phyloP scores from a whole-genome alignment of 2,888 invertebrate genomes.

The Parochlus steinenii region DNA sequence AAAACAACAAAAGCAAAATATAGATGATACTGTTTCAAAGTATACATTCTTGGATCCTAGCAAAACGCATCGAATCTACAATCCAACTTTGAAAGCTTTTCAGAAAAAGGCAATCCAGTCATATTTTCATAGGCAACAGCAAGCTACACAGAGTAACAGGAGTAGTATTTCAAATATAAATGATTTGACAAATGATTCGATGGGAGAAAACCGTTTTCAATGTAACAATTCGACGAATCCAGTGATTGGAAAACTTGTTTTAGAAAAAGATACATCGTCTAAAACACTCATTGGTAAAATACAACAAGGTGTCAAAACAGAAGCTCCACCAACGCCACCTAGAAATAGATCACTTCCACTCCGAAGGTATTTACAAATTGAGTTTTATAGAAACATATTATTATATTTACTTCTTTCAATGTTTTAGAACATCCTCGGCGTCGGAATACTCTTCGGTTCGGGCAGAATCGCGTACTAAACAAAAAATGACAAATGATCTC shows the following conservation, averaged over 20 bases:
- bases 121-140: constrained; percentile 60
- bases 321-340: not conserved
- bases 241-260: too few species aligned
- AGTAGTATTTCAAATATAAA: too few species aligned
- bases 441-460: constrained; percentile 42
- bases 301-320: too few species aligned
- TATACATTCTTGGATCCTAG: constrained; percentile 56
- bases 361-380: too few species aligned
- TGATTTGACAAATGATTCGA: too few species aligned
- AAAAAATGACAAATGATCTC: constrained; percentile 25
- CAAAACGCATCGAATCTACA: constrained; percentile 52
- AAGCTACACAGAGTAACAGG: constrained; percentile 12
- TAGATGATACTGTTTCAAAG: constrained; percentile 14
- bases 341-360: too few species aligned
- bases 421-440: constrained; percentile 44
- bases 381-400: not conserved
- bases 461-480: constrained; percentile 22
- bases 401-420: not conserved
- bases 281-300: too few species aligned
- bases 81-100: constrained; percentile 58
- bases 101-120: constrained; percentile 69
- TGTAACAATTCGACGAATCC: too few species aligned
- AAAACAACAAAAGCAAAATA: constrained; percentile 24
- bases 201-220: too few species aligned
- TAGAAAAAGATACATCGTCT: too few species aligned